Conservation (phyloP, 2,888 invertebrate genomes). For the Heteropelma amictum region DNA sequence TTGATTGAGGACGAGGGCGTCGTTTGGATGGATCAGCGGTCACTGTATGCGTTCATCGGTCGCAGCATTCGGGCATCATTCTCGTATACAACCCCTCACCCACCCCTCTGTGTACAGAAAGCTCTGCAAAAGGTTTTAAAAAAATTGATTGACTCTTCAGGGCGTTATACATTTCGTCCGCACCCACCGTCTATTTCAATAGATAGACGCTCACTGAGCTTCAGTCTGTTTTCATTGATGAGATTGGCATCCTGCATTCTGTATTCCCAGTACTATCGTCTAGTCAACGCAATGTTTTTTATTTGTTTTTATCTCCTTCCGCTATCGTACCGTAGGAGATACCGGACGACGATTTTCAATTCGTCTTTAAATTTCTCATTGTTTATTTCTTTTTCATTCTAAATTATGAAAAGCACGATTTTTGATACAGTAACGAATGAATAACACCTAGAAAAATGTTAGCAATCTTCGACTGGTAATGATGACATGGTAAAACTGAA, state of each 20-base stretch:
- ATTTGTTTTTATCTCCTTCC: slow-evolving; percentile 4
- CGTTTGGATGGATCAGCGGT: slow-evolving; percentile 68
- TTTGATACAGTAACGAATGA: no score
- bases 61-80: slow-evolving; percentile 51
- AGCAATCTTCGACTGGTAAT: no score
- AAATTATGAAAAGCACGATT: no score
- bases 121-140: slow-evolving; percentile 59
- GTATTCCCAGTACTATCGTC: slow-evolving; percentile 41
- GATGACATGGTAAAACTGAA: no score
- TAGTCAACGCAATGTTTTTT: slow-evolving; percentile 57
- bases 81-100: slow-evolving; percentile 12
- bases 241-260: slow-evolving; percentile 43
- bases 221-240: slow-evolving; percentile 59
- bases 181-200: slow-evolving; percentile 48
- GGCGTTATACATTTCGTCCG: slow-evolving; percentile 58
- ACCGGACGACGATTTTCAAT: slow-evolving; percentile 17
- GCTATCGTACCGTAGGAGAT: background rate
- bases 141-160: slow-evolving; percentile 70
- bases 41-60: slow-evolving; percentile 59
- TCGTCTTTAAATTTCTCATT: slow-evolving; percentile 23
- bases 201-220: slow-evolving; percentile 46
- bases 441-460: no score
- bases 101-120: slow-evolving; percentile 5
- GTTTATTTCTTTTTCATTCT: no score
- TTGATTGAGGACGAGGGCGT: slow-evolving; percentile 67